Percentiles rank a stretch among this genome's conserved stretches.
phyloP scores from a whole-genome alignment of 2,113 vertebrate species.

The Tiliqua scincoides region DNA sequence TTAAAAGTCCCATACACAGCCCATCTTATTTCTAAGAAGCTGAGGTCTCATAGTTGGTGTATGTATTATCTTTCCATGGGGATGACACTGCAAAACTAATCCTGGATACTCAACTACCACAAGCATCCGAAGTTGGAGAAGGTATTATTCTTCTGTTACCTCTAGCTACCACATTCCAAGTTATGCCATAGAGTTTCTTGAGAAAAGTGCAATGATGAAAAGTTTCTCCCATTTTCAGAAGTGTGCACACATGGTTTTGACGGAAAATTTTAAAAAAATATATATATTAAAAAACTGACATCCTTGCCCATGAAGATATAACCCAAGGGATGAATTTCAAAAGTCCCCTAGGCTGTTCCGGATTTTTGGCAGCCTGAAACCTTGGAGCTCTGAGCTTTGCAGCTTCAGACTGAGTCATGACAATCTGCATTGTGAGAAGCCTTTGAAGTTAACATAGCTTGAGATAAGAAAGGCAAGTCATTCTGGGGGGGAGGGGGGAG shows the following conservation, averaged over 20 bases:
- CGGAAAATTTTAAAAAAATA: neutral
- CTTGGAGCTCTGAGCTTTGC: constrained; percentile 28
- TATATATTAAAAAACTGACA: neutral
- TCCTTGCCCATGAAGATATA: neutral
- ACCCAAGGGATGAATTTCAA: neutral
- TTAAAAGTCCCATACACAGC: neutral
- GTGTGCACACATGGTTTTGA: neutral
- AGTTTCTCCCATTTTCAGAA: neutral
- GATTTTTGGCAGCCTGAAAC: constrained; percentile 27
- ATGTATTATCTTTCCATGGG: neutral
- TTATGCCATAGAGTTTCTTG: neutral
- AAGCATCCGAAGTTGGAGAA: neutral
- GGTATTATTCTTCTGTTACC: neutral
- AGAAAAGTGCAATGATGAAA: constrained; percentile 19
- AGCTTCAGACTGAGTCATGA: constrained; percentile 35
- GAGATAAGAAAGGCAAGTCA: neutral
- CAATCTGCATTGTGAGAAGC: neutral
- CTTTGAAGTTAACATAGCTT: constrained; percentile 35
- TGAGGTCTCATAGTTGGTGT: neutral
- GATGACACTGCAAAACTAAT: neutral
- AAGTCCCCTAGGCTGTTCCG: constrained; percentile 25
- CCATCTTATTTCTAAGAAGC: neutral
- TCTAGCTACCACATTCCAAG: neutral
- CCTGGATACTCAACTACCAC: neutral
- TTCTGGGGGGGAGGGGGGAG: constrained; percentile 9